Evolutionary conservation across 2,113 vertebrate genomes (phyloP).

Genomic region (Xiphophorus couchianus): DNA sequence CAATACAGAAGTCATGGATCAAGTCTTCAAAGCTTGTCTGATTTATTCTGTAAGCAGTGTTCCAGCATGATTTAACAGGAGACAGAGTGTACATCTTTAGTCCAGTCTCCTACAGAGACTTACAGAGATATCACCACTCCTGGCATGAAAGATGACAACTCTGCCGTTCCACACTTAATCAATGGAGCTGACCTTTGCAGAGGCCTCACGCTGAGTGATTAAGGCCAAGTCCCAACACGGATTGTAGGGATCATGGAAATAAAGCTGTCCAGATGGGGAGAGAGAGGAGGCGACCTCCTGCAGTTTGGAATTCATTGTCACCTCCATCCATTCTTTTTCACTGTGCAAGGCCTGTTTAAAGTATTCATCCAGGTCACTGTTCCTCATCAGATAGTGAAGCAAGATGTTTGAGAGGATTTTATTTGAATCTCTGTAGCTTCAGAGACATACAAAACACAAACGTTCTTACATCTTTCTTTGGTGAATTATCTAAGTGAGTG

Average conservation of each 20-base stretch:
- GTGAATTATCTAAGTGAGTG: too few species aligned
- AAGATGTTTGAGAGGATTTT: background rate
- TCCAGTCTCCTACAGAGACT: constrained; percentile 52
- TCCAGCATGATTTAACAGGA: constrained; percentile 44
- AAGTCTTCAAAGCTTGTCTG: constrained; percentile 6
- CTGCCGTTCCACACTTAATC: constrained; percentile 72
- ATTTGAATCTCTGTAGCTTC: background rate
- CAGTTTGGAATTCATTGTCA: constrained; percentile 36
- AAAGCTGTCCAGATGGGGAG: constrained; percentile 61
- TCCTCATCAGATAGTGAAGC: constrained; percentile 16
- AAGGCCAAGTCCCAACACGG: constrained; percentile 69
- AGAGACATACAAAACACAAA: too few species aligned
- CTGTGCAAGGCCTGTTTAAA: constrained; percentile 10
- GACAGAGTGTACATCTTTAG: constrained; percentile 35
- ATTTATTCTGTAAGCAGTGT: constrained; percentile 39
- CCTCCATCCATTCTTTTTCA: constrained; percentile 36
- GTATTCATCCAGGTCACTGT: constrained; percentile 11
- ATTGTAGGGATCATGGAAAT: constrained; percentile 45
- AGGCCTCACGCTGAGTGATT: constrained; percentile 79
- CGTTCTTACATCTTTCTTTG: too few species aligned
- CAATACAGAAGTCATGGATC: background rate
- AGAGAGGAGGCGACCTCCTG: constrained; percentile 38
- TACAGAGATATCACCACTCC: constrained; percentile 67
- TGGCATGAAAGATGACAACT: constrained; percentile 75
- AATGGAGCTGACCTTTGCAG: constrained; percentile 79